Evolutionary conservation across 2,888 invertebrate genomes (phyloP), one percentile per base, ranked within the genome.

Genomic region (Spialia ferax): DNA sequence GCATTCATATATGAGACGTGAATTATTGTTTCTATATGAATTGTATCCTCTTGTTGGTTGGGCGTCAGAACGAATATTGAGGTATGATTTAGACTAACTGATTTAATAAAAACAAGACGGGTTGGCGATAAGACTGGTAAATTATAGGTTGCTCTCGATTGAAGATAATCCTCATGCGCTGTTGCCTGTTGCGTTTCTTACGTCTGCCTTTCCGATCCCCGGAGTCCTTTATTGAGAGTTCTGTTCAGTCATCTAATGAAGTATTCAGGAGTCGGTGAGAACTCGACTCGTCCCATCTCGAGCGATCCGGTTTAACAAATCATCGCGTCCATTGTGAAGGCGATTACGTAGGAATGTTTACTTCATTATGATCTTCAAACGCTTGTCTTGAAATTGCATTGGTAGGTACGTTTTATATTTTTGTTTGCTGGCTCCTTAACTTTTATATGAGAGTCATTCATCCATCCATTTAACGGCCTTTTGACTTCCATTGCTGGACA

Each of bases 191-290:
- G n/a, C 32, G 80, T 80, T 82, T 81, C 78, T 78, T 86, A 85
- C 81, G 85, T 76, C 68, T 70, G 73, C 32, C 69, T 54, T 65
- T 29, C 26, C 38, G 77, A 78, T 80, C 78, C 79, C 80, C 77
- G 75, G 75, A 72, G 74, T 73, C 78, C 75, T 81, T 85, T 85
- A 86, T 87, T 84, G 85, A 76, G 78, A 78, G 77, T 85, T 84
- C 75, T 79, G 89, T 84, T 80, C 74, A 88, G 88, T 91, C 91
- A 91, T 85, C 88, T 92, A 88, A 92, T 92, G 89, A 91, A 91
- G 89, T 88, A 91, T 91, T 91, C 87, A 89, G 77, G 75, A 79
- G 77, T 69, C 77, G 68, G 66, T 69, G 74, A 74, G 78, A 73
- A 75, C 75, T 74, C 69, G 74, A 54, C 70, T 77, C 76, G 76